These are phyloP conservation scores for Chamaedrilus cognettii DNA, from an alignment of 2,888 invertebrate species.

Conservation along the genomic window DNA sequence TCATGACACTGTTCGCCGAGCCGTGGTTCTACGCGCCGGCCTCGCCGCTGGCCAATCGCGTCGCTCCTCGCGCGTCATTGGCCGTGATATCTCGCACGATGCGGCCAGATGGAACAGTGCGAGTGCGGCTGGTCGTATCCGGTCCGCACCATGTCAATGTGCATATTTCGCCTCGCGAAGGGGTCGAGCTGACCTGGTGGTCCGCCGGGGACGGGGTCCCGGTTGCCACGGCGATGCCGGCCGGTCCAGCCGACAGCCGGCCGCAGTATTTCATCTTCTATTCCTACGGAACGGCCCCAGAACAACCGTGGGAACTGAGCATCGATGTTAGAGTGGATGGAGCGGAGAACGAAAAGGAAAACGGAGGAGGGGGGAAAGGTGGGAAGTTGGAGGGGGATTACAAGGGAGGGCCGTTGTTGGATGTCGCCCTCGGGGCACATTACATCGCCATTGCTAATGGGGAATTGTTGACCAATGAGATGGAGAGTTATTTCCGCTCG, in stretches of 20 bases:
- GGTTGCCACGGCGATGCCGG: constrained; percentile 62
- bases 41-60: neutral
- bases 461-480: constrained; percentile 16
- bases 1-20: constrained; percentile 57
- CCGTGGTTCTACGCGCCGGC: neutral
- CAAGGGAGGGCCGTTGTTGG: constrained; percentile 20
- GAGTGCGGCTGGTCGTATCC: neutral
- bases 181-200: constrained; percentile 66
- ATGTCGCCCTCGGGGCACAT: constrained; percentile 31
- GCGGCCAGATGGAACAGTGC: too few species aligned
- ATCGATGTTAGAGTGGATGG: constrained; percentile 28
- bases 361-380: neutral
- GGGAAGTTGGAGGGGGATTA: too few species aligned
- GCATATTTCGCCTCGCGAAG: constrained; percentile 66
- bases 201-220: constrained; percentile 63
- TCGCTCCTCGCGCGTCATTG: neutral
- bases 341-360: neutral
- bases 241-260: constrained; percentile 63
- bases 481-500: constrained; percentile 16
- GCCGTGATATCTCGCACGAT: too few species aligned
- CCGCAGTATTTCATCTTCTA: constrained; percentile 73
- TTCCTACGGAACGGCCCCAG: constrained; percentile 67
- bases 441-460: constrained; percentile 23
- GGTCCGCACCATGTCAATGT: constrained; percentile 73
- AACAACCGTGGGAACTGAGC: constrained; percentile 65